Evolutionary conservation across 2,888 invertebrate species (phyloP), one percentile per base, ranked within the genome.

Genomic region (Elegia similella): DNA sequence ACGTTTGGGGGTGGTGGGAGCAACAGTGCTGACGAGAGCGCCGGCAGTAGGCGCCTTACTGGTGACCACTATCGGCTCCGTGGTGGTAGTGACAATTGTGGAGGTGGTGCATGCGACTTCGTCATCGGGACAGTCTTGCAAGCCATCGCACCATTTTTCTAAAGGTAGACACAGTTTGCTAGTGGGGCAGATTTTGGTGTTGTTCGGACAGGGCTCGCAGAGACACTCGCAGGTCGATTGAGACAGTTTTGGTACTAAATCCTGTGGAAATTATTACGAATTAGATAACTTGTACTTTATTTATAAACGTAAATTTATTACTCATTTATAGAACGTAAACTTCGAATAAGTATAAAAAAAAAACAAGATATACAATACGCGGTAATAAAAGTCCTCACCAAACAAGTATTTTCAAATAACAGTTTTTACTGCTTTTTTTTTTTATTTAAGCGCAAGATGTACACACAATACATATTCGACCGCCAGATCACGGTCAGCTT

Each of bases 101-200:
- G 72, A 72, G 16, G 84, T 79, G 34, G 76, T 72, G 69, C 97
- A 97, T 58, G 93, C 86, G 2, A 84, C 80, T 82, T 97, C 97
- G 77, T 97, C 97, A 72, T 97, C 97, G 0, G 95, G 94, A 70
- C 97, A 97, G 80, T 97, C 95, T 62, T 93, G 92, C 0, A 96
- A 85, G 0, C 96, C 96, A 75, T 97, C 94, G 75, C 97, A 97
- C 97, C 97, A 97, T 10, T 92, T 85, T 0, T 92, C 84, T 42
- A 93, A 91, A 0, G 94, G 90, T 13, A 97, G 92, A 72, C 97
- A 97, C 54, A 94, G 88, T 59, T 95, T 94, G 75, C 94, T 95
- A 0, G 95, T 95, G 1, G 95, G 95, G 68, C 97, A 97, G 23
- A 95, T 85, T 46, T 87, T 92, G 13, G 94, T 93, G 16, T 92